Conservation (phyloP, 2,113 vertebrate genomes). For the Dipodomys stephensi region DNA sequence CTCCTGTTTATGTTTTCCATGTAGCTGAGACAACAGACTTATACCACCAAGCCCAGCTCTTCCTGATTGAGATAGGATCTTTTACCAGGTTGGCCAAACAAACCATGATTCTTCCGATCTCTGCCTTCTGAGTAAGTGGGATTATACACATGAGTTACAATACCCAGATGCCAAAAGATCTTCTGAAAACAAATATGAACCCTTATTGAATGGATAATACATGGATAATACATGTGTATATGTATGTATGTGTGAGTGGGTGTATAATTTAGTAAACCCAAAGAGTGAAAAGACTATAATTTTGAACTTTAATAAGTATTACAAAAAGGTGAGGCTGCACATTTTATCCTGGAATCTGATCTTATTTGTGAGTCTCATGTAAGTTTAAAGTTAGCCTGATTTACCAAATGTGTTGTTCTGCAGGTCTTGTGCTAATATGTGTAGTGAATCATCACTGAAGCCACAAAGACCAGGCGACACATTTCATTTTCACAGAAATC, state of each 20-base stretch:
- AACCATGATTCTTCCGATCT: too few relatives aligned
- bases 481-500: slow-evolving; percentile 8
- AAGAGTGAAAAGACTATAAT: not conserved
- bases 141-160: too few relatives aligned
- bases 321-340: not conserved
- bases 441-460: not conserved
- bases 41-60: too few relatives aligned
- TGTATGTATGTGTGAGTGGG: too few relatives aligned
- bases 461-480: not conserved
- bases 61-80: too few relatives aligned
- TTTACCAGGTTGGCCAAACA: too few relatives aligned
- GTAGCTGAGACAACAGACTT: too few relatives aligned
- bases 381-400: slow-evolving; percentile 4
- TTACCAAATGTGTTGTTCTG: not conserved
- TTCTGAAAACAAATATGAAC: not conserved
- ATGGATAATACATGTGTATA: not conserved
- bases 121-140: too few relatives aligned
- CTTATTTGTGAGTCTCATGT: not conserved
- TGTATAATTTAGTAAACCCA: not conserved
- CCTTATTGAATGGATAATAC: not conserved
- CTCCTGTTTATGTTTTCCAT: too few relatives aligned
- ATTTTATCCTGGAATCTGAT: slow-evolving; percentile 18
- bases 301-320: not conserved
- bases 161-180: too few relatives aligned
- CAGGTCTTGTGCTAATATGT: not conserved